A percentile compares a stretch with the other conserved stretches of the same genome.
Evolutionary conservation across 2,797 vertebrate species (phyloP).

Genomic region (Neosilurus mollespiculum): DNA sequence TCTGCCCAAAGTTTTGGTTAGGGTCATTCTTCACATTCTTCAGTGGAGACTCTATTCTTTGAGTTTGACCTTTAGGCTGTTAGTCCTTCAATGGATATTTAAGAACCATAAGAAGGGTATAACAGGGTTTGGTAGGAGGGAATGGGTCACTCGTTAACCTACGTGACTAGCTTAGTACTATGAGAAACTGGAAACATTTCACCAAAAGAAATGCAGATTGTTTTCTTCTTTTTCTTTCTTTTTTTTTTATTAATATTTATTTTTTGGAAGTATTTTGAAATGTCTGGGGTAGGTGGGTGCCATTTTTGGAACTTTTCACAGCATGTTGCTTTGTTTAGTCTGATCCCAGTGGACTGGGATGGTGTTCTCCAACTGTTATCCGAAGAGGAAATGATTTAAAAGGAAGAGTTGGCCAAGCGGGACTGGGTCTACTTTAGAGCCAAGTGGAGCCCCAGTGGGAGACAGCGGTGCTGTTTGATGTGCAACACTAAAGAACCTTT

Average conservation of each 20-base stretch:
- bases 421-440: slow-evolving; percentile 53
- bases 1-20: slow-evolving; percentile 60
- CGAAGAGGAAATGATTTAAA: slow-evolving; percentile 50
- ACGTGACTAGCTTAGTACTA: not conserved
- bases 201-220: not conserved
- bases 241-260: not conserved
- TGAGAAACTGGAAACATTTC: not conserved
- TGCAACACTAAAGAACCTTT: slow-evolving; percentile 58
- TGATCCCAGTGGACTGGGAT: slow-evolving; percentile 45
- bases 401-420: slow-evolving; percentile 44
- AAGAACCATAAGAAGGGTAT: slow-evolving; percentile 39
- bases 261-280: not conserved
- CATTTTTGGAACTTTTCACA: slow-evolving; percentile 24
- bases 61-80: slow-evolving; percentile 77
- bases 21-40: slow-evolving; percentile 76
- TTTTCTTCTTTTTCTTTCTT: not conserved
- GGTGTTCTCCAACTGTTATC: slow-evolving; percentile 44
- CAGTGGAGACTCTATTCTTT: slow-evolving; percentile 70
- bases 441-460: slow-evolving; percentile 48
- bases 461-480: slow-evolving; percentile 57
- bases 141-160: not conserved
- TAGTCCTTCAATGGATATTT: slow-evolving; percentile 75
- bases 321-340: slow-evolving; percentile 36
- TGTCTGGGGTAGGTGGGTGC: not conserved
- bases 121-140: slow-evolving; percentile 1